Percentiles rank a stretch among this genome's conserved stretches.
These are phyloP conservation scores for Chymomyza costata DNA, from an alignment of 1,140 invertebrate genomes.

Conservation along the genomic window DNA sequence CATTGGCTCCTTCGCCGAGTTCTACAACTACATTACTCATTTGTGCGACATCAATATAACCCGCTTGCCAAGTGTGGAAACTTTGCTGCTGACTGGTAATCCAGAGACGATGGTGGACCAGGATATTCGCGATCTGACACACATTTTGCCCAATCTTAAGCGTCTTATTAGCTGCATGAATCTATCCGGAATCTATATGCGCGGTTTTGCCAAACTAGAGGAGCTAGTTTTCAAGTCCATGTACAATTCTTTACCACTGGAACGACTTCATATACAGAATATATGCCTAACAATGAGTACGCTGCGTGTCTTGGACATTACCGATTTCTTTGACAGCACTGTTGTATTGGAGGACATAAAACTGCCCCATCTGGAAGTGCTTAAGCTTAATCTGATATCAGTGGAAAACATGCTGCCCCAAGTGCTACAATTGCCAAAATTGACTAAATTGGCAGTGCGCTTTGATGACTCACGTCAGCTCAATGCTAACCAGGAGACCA, in stretches of 20 bases:
- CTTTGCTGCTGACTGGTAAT: slow-evolving; percentile 40
- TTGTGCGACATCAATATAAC: slow-evolving; percentile 48
- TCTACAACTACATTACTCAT: slow-evolving; percentile 54
- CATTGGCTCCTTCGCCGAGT: slow-evolving; percentile 46
- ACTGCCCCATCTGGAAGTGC: slow-evolving; percentile 50
- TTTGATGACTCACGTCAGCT: slow-evolving; percentile 54
- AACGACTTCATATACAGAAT: slow-evolving; percentile 50
- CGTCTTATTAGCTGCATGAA: slow-evolving; percentile 55
- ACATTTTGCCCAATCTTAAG: slow-evolving; percentile 49
- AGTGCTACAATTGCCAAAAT: slow-evolving; percentile 47
- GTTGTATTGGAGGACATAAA: slow-evolving; percentile 45
- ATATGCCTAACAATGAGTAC: slow-evolving; percentile 43
- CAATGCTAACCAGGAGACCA: slow-evolving; percentile 51
- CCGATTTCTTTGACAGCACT: slow-evolving; percentile 49
- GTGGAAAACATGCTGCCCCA: slow-evolving; percentile 42
- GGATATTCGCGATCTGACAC: slow-evolving; percentile 42
- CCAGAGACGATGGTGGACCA: slow-evolving; percentile 44
- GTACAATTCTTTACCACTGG: slow-evolving; percentile 52
- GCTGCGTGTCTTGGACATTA: slow-evolving; percentile 47
- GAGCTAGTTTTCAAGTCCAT: slow-evolving; percentile 51
- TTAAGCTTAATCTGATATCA: slow-evolving; percentile 54
- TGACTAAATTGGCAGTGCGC: slow-evolving; percentile 42
- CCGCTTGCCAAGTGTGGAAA: slow-evolving; percentile 34
- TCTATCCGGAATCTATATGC: slow-evolving; percentile 39
- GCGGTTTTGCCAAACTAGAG: slow-evolving; percentile 43